Evolutionary conservation across 2,113 vertebrate genomes (phyloP), one percentile per base, ranked within the genome.

Genomic region (Geococcyx californianus): DNA sequence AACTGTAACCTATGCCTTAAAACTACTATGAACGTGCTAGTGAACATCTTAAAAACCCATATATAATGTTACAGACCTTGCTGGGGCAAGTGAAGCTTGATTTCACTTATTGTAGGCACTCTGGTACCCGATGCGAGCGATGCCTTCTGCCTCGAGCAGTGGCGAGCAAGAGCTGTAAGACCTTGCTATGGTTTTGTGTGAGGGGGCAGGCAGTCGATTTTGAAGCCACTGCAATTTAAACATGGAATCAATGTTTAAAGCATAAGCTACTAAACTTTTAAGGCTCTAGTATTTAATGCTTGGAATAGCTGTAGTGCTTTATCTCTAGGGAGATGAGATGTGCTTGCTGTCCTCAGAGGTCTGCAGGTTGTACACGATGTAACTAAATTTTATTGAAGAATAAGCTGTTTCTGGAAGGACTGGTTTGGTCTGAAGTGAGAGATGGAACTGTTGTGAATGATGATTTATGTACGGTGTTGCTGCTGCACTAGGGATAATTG

Each of bases 341-440:
- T 33, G 23, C 72, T 16, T 13, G 3, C 66, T 82, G 1, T 21
- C 36, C 36, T 63, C 4, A 3, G 45, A 62, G 70, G 47, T 54
- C 40, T 40, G 49, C 7, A 3, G 1, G 3, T 34, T 73, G 17
- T 24, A 14, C 4, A 3, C 0, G 11, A 20, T 2, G 2, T 34
- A 59, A 10, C 18, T 19, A 1, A 47, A 56, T 40, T 23, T 62
- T 34, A 29, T 52, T 26, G 55, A 81, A 68, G 33, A 68, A 3
- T 11, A 26, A 51, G 23, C 60, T 38, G 2, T 54, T 87, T 76
- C 51, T 89, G 63, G 40, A 52, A 64, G 54, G 20, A 25, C 26
- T 42, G 19, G 10, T 59, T 67, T 72, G 76, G n/a, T 47, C 45
- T 68, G 34, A 44, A 45, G 55, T 4, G 55, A 34, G 67, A 42